phyloP scores from a whole-genome alignment of 1,140 invertebrate genomes.

The Tenebrio molitor region DNA sequence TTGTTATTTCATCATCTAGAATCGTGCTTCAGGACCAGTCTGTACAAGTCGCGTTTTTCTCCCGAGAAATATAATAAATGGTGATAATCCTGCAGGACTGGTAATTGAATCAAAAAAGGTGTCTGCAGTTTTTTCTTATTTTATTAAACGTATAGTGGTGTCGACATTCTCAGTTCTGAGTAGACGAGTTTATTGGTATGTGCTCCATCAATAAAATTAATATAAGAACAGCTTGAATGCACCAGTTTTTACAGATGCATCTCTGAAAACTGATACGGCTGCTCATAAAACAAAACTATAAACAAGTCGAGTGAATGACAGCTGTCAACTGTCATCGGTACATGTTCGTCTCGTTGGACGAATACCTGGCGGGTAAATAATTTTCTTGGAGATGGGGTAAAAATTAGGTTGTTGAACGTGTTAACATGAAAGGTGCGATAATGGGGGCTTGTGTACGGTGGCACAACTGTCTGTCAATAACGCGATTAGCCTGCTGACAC shows the following conservation, averaged over 20 bases:
- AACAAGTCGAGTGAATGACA: slow-evolving; percentile 32
- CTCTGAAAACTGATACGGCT: slow-evolving; percentile 28
- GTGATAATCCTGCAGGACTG: slow-evolving; percentile 12
- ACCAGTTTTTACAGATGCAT: slow-evolving; percentile 2
- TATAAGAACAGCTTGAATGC: slow-evolving; percentile 25
- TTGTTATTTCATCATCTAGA: too few relatives aligned
- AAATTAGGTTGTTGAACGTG: slow-evolving; percentile 34
- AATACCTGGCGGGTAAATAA: too few relatives aligned
- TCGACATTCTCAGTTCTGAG: slow-evolving; percentile 40
- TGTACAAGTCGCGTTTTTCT: neutral
- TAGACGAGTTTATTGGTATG: slow-evolving; percentile 39
- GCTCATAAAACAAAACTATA: slow-evolving; percentile 32
- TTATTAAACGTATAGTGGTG: slow-evolving; percentile 37
- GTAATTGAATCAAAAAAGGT: slow-evolving; percentile 19
- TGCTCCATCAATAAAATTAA: slow-evolving; percentile 35
- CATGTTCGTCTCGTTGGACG: neutral
- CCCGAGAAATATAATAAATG: slow-evolving; percentile 13
- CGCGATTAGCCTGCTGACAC: slow-evolving; percentile 44
- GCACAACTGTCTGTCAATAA: slow-evolving; percentile 47
- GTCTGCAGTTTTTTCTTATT: slow-evolving; percentile 33
- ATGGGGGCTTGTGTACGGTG: slow-evolving; percentile 39
- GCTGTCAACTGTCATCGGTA: neutral
- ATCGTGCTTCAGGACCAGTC: too few relatives aligned
- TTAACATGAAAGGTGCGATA: slow-evolving; percentile 21
- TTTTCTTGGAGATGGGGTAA: too few relatives aligned